Conservation (phyloP, 2,113 vertebrate species). For the Phrynosoma blainvillii region DNA sequence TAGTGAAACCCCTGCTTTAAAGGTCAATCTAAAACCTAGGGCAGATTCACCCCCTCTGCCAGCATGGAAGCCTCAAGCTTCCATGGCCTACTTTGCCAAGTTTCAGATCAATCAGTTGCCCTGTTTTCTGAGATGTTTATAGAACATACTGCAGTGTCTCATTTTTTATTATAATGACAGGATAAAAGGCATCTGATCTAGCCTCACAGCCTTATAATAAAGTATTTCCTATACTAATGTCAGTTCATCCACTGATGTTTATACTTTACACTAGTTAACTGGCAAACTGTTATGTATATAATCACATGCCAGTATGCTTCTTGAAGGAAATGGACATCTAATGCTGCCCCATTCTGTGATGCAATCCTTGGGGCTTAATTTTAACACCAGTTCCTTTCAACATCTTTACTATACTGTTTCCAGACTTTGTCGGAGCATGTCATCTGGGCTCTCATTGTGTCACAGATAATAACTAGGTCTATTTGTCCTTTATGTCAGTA, state of each 20-base stretch:
- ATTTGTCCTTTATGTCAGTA: constrained; percentile 11
- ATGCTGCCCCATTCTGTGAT: background rate
- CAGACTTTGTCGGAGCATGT: background rate
- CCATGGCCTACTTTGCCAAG: background rate
- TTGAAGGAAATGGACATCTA: background rate
- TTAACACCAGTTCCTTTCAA: constrained; percentile 3
- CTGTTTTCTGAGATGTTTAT: background rate
- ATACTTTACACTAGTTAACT: background rate
- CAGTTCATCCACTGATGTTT: background rate
- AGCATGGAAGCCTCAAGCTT: too few relatives aligned
- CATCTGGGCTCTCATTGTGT: constrained; percentile 1
- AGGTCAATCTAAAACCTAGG: too few relatives aligned
- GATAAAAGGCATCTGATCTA: background rate
- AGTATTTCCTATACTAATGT: background rate
- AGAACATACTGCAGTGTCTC: background rate
- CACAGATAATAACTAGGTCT: constrained; percentile 29
- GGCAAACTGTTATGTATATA: background rate
- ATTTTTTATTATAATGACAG: background rate
- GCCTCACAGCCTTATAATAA: background rate
- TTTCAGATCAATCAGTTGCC: background rate
- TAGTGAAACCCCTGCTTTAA: too few relatives aligned
- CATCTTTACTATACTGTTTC: constrained; percentile 14
- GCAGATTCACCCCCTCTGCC: too few relatives aligned
- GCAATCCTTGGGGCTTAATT: constrained; percentile 2
- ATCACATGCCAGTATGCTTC: background rate